These are phyloP conservation scores for Poeciliopsis paucimaculata DNA, from an alignment of 2,797 vertebrate genomes.

Conservation along the genomic window DNA sequence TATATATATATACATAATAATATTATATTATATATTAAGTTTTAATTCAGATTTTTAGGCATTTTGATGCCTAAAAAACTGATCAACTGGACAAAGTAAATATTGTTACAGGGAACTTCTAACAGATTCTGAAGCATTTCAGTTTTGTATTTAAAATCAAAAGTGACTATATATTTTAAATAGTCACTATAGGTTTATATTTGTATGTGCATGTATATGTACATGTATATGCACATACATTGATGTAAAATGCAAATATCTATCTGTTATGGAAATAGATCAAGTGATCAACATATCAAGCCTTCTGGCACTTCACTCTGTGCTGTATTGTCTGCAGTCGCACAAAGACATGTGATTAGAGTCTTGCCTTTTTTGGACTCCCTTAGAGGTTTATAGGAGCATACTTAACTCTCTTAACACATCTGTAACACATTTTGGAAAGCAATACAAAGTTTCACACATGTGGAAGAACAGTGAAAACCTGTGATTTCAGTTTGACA, in stretches of 20 bases:
- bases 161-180: background rate
- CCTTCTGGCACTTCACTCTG: background rate
- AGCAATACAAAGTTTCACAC: slow-evolving; percentile 19
- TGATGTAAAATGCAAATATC: too few relatives aligned
- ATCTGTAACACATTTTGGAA: slow-evolving; percentile 22
- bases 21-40: too few relatives aligned
- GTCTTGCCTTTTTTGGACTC: background rate
- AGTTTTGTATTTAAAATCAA: background rate
- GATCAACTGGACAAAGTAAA: background rate
- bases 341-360: background rate
- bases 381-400: slow-evolving; percentile 1
- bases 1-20: too few relatives aligned
- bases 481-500: slow-evolving; percentile 1
- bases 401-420: slow-evolving; percentile 1
- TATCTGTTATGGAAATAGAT: too few relatives aligned
- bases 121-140: background rate
- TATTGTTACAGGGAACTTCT: background rate
- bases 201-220: too few relatives aligned
- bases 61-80: background rate
- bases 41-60: background rate
- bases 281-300: too few relatives aligned
- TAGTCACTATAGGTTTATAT: too few relatives aligned
- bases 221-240: too few relatives aligned
- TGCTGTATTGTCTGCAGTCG: background rate
- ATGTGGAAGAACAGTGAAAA: slow-evolving; percentile 1